Evolutionary conservation across 2,797 vertebrate species (phyloP).

Genomic region (Urophycis tenuis): DNA sequence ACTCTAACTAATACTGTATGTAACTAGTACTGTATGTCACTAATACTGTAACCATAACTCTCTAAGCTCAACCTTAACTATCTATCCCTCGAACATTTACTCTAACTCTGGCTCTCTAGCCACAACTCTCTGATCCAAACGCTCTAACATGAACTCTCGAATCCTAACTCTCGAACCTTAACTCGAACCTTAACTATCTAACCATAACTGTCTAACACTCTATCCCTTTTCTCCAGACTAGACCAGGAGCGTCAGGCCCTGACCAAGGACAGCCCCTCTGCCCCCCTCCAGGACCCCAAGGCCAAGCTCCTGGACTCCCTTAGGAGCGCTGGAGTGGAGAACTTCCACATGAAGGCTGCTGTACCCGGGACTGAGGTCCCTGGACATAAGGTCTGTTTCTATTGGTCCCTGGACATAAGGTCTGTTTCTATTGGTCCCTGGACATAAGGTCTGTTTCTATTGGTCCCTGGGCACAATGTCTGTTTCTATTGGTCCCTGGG

Average conservation of each 20-base stretch:
- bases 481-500: neutral
- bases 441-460: neutral
- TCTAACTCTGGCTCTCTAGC: too few relatives aligned
- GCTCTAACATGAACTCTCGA: neutral
- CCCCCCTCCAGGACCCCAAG: conserved; percentile 28
- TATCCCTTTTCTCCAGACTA: conserved; percentile 64
- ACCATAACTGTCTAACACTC: neutral
- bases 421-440: neutral
- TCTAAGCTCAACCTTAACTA: too few relatives aligned
- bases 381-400: conserved; percentile 69
- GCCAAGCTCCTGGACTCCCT: conserved; percentile 62
- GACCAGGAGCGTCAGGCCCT: conserved; percentile 74
- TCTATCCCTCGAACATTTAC: too few relatives aligned
- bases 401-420: neutral
- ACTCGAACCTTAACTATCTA: too few relatives aligned
- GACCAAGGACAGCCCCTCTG: conserved; percentile 42
- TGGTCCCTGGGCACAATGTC: neutral
- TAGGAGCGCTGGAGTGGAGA: conserved; percentile 71
- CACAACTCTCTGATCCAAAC: too few relatives aligned
- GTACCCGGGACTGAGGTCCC: conserved; percentile 94
- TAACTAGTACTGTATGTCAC: too few relatives aligned
- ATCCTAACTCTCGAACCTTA: neutral
- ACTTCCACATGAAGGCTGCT: conserved; percentile 86
- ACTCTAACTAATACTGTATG: too few relatives aligned
- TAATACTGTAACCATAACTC: too few relatives aligned